Conservation (phyloP, 2,113 vertebrate species). For the Garra rufa region DNA sequence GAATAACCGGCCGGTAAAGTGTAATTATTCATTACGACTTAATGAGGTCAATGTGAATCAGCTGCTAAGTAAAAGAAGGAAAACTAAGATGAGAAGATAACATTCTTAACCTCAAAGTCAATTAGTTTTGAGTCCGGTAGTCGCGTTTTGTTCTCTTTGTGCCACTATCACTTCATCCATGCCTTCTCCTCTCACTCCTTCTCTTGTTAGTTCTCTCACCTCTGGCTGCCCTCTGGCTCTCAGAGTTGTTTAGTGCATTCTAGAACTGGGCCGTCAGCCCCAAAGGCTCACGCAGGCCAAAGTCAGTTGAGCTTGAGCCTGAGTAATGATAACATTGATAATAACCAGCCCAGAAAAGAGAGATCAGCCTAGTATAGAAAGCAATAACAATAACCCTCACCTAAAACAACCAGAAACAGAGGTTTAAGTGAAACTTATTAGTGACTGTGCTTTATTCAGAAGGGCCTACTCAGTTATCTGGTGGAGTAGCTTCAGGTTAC, state of each 20-base stretch:
- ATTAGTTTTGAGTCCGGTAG: neutral
- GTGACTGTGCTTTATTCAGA: slow-evolving; percentile 1
- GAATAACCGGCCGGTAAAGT: neutral
- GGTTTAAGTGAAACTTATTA: neutral
- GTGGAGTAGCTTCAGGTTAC: neutral
- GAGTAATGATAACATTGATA: slow-evolving; percentile 52
- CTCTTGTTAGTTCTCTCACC: slow-evolving; percentile 55
- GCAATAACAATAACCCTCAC: slow-evolving; percentile 13
- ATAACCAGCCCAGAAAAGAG: slow-evolving; percentile 41
- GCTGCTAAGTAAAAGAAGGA: neutral
- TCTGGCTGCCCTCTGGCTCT: slow-evolving; percentile 68
- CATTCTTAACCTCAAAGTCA: neutral
- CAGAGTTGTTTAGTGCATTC: slow-evolving; percentile 56
- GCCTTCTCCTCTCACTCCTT: neutral
- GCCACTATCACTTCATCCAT: slow-evolving; percentile 1
- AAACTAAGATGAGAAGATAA: neutral
- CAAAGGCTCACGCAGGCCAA: slow-evolving; percentile 49
- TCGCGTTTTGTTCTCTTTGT: neutral
- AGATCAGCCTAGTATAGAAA: slow-evolving; percentile 23
- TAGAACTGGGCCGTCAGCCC: slow-evolving; percentile 52
- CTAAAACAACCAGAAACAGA: neutral
- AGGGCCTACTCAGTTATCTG: neutral
- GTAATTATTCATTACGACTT: neutral
- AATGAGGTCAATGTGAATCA: neutral
- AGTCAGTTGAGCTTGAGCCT: slow-evolving; percentile 48